Evolutionary conservation across 1,140 invertebrate species (phyloP).

Genomic region (Panagrolaimus sp.): DNA sequence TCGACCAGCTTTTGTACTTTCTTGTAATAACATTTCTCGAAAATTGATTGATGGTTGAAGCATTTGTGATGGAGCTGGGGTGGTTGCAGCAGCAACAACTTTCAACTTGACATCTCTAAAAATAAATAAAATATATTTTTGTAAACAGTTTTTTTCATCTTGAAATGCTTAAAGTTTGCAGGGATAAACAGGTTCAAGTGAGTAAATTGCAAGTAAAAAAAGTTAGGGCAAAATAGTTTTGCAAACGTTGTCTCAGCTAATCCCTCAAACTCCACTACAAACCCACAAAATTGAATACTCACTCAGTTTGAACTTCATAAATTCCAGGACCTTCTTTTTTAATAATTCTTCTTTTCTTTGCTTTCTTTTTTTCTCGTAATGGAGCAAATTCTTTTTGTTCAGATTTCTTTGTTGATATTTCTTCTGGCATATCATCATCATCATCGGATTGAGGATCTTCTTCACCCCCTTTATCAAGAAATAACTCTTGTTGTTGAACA

Average conservation of each 20-base stretch:
- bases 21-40: background rate
- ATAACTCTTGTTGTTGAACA: background rate
- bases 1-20: background rate
- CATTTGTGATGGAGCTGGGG: background rate
- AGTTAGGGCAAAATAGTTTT: no score
- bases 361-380: background rate
- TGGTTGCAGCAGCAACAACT: background rate
- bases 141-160: no score
- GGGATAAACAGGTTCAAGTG: no score
- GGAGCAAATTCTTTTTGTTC: background rate
- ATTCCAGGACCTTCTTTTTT: constrained; percentile 9
- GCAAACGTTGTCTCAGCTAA: no score
- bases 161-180: no score
- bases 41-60: constrained; percentile 1
- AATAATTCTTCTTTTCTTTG: background rate
- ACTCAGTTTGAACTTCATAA: background rate
- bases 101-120: constrained; percentile 7
- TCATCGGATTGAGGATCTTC: no score
- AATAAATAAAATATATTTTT: no score
- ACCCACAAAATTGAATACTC: background rate
- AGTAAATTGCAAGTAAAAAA: no score
- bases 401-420: constrained; percentile 5
- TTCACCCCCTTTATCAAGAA: background rate
- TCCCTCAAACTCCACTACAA: no score
- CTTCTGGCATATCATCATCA: constrained; percentile 11